Conservation (phyloP, 2,888 invertebrate genomes). For the Brachyptera risi region DNA sequence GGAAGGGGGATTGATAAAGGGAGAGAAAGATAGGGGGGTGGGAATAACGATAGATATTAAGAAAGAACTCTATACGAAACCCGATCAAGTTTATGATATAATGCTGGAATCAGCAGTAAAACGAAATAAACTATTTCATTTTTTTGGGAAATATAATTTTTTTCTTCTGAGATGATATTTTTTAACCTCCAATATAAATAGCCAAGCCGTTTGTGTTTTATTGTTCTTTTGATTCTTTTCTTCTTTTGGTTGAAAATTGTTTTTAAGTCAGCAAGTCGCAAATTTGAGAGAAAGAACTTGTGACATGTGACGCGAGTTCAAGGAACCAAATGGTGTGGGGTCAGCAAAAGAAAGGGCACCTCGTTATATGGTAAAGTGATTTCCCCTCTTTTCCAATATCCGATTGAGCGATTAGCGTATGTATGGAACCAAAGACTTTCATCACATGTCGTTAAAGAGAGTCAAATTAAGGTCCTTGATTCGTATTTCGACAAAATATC, state of each 20-base stretch:
- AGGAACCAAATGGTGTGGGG: neutral
- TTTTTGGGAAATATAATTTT: neutral
- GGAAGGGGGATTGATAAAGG: slow-evolving; percentile 34
- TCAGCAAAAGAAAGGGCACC: slow-evolving; percentile 3
- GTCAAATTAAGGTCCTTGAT: slow-evolving; percentile 1
- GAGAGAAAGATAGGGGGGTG: neutral
- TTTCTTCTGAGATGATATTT: slow-evolving; percentile 8
- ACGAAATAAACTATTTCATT: neutral
- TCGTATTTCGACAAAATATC: neutral
- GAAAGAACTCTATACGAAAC: neutral
- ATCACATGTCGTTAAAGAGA: slow-evolving; percentile 5
- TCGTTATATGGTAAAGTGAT: slow-evolving; percentile 8
- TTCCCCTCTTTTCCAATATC: slow-evolving; percentile 16
- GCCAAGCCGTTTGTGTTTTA: too few relatives aligned
- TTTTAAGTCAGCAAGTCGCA: slow-evolving; percentile 11
- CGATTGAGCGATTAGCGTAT: slow-evolving; percentile 7
- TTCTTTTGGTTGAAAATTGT: slow-evolving; percentile 4
- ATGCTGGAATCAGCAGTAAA: neutral
- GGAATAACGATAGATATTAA: neutral
- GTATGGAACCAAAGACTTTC: neutral
- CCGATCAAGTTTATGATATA: neutral
- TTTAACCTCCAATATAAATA: neutral
- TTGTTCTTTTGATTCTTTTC: too few relatives aligned
- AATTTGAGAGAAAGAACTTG: neutral
- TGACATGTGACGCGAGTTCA: neutral